Evolutionary conservation across 2,797 vertebrate species (phyloP).

Genomic region (Meriones psammophilus): DNA sequence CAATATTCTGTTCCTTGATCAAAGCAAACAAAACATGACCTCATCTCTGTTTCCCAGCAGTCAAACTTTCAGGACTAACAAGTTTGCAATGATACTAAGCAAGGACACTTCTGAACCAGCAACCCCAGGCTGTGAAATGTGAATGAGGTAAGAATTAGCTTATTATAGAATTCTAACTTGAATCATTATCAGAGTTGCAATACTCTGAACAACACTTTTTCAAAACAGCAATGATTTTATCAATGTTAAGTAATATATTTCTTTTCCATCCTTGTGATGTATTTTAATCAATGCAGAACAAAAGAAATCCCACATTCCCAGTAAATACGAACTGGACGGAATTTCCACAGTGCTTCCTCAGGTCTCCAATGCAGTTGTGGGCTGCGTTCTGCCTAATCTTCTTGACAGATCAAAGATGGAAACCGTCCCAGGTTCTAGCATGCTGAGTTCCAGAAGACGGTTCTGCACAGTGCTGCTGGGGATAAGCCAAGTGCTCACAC

Average conservation of each 20-base stretch:
- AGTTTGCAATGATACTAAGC: conserved; percentile 39
- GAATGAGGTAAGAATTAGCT: conserved; percentile 56
- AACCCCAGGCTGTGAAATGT: conserved; percentile 38
- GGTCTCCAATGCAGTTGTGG: background rate
- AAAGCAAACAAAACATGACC: conserved; percentile 72
- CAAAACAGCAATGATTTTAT: conserved; percentile 51
- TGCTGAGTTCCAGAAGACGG: conserved; percentile 15
- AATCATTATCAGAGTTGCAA: conserved; percentile 17
- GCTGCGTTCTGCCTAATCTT: conserved; percentile 42
- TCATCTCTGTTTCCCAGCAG: background rate
- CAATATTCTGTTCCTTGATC: conserved; percentile 64
- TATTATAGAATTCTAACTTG: conserved; percentile 12
- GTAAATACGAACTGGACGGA: conserved; percentile 51
- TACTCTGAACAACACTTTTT: background rate
- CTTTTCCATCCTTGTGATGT: conserved; percentile 28
- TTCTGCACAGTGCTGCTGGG: conserved; percentile 11
- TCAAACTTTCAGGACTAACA: background rate
- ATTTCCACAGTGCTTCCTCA: conserved; percentile 25
- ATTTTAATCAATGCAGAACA: conserved; percentile 63
- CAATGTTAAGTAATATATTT: conserved; percentile 48
- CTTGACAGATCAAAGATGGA: conserved; percentile 38
- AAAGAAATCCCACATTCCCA: conserved; percentile 44
- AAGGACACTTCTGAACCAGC: conserved; percentile 58
- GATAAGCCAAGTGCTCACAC: background rate
- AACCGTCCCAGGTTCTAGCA: background rate